A percentile compares a stretch with the other conserved stretches of the same genome.
phyloP scores from a whole-genome alignment of 2,888 invertebrate genomes.

The Synanthedon myopaeformis region DNA sequence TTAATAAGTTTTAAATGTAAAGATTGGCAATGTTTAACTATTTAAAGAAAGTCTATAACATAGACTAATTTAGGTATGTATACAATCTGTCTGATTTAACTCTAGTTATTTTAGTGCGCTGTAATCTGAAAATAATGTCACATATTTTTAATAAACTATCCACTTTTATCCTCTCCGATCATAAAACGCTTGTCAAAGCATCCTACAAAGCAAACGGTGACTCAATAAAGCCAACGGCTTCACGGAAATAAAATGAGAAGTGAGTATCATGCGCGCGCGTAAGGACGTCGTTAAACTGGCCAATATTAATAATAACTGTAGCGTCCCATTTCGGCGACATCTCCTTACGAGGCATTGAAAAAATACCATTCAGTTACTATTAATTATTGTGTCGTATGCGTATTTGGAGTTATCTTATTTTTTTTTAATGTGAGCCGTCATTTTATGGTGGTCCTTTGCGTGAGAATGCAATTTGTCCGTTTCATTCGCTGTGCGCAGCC shows the following conservation, averaged over 20 bases:
- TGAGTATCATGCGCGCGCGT: slow-evolving; percentile 18
- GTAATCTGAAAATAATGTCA: too few species aligned
- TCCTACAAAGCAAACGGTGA: slow-evolving; percentile 19
- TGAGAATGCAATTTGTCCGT: slow-evolving; percentile 52
- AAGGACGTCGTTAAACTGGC: slow-evolving; percentile 38
- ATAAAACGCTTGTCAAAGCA: slow-evolving; percentile 18
- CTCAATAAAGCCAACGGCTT: slow-evolving; percentile 34
- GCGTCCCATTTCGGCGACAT: slow-evolving; percentile 27
- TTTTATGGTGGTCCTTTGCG: slow-evolving; percentile 26
- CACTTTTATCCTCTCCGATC: slow-evolving; percentile 6
- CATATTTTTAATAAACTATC: not conserved
- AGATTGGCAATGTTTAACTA: too few species aligned
- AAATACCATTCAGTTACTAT: slow-evolving; percentile 10
- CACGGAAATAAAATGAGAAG: slow-evolving; percentile 30
- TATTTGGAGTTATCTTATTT: slow-evolving; percentile 14
- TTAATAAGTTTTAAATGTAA: too few species aligned
- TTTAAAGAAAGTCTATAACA: too few species aligned
- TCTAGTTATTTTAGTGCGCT: too few species aligned
- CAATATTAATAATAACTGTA: slow-evolving; percentile 40
- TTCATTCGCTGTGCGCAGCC: slow-evolving; percentile 15
- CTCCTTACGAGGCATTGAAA: slow-evolving; percentile 12
- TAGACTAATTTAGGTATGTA: too few species aligned
- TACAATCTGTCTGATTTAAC: too few species aligned
- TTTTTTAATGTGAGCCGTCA: slow-evolving; percentile 10
- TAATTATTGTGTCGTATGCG: slow-evolving; percentile 1